Conservation (phyloP, 1,140 invertebrate genomes). For the Cyrtorhinus lividipennis region DNA sequence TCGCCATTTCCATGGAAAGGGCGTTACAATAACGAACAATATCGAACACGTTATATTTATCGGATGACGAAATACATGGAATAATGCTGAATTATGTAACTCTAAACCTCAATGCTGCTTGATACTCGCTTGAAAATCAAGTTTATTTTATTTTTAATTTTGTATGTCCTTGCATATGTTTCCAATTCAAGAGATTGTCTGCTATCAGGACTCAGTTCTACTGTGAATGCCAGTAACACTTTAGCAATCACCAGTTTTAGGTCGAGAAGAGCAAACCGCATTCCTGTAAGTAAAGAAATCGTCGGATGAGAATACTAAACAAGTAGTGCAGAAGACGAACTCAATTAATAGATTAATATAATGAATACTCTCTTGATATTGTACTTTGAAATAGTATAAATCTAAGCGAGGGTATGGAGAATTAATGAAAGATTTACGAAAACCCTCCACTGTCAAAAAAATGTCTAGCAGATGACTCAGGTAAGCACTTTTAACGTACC, state of each 20-base stretch:
- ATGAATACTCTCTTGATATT: background rate
- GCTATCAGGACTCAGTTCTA: background rate
- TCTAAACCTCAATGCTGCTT: too few species aligned
- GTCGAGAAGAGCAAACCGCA: background rate
- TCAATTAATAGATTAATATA: background rate
- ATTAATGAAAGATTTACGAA: background rate
- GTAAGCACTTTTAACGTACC: constrained; percentile 1
- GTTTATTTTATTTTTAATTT: background rate
- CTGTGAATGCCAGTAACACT: background rate
- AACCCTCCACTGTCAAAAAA: background rate
- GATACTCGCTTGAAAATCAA: background rate
- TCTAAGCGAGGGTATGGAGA: background rate
- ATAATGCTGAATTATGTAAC: too few species aligned
- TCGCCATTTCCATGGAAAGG: too few species aligned
- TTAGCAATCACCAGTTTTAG: background rate
- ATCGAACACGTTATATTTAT: too few species aligned
- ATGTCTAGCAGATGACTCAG: background rate
- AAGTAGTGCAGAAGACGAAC: background rate
- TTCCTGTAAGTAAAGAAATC: too few species aligned
- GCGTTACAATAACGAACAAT: too few species aligned
- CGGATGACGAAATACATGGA: too few species aligned
- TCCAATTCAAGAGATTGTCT: background rate
- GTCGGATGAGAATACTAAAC: background rate
- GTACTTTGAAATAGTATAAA: background rate
- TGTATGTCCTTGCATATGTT: background rate